Evolutionary conservation across 2,113 vertebrate genomes (phyloP), one percentile per base, ranked within the genome.

Genomic region (Erythrocercus mccallii): DNA sequence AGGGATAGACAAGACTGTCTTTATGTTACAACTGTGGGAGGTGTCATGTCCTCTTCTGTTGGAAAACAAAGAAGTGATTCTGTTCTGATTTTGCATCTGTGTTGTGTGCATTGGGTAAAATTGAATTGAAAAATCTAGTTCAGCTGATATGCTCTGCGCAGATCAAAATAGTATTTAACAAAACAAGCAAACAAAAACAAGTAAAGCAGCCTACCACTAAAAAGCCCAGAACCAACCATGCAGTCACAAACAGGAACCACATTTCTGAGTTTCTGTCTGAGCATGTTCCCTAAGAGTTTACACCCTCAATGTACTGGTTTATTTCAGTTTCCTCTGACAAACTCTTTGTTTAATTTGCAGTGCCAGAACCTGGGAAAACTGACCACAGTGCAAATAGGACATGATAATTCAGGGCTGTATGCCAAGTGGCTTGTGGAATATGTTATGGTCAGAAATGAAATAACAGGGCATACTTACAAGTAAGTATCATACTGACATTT

Each of bases 401-500:
- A 99, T 35, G 99, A 99, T 97, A 99, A 99, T 98, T 98, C 99
- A 33, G 99, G 99, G 15, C 97, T 99, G 51, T 99, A 99, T 70
- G 99, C 99, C 66, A 99, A 99, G 95, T 99, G 99, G 99, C 98
- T 99, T 37, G 99, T 99, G 94, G 99, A 99, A 97, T 99, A 97
- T 70, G 99, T 99, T 69, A 97, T 99, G 97, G 99, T 99, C 95
- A 99, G 99, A 90, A 99, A 99, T 69, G 99, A 99, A 97, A 99
- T 99, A 97, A 99, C 99, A 42, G 99, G 99, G 50, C 99, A 99
- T 97, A 98, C 99, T 44, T 99, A 99, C 98, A 99, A 98, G 99
- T 99, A 97, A 98, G 98, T 97, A 94, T 93, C 61, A 87, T 72
- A 54, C 85, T 87, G 84, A 86, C 64, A 58, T 96, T 96, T 96